Evolutionary conservation across 92 coral and sea anemone species (phyloP), one percentile per base, ranked within the genome.

Genomic region (Epizoanthus illoricatus): DNA sequence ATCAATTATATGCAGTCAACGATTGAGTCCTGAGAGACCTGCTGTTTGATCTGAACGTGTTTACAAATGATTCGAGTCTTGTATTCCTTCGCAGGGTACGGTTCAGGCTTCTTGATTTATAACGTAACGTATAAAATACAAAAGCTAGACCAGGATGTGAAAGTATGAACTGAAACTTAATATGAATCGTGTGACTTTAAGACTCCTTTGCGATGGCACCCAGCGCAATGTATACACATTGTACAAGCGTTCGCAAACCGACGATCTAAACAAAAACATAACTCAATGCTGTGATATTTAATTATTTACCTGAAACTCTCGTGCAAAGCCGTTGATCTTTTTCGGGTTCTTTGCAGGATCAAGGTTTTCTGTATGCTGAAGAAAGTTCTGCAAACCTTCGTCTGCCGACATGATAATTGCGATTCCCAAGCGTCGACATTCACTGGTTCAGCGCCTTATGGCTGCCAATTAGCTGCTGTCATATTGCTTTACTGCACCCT

Each of bases 241-340:
- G 33, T 11, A 2, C 13, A 6, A 73, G 45, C 17, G 5, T 41
- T 47, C 15, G 10, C 1, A 7, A 33, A 16, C 18, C 45, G 5
- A 3, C 47, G 41, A 66, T 33, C 18, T 68, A 39, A 16, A 39
- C 72, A 68, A 41, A 68, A 36, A 33, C 40, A 39, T 17, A 7
- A 13, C 20, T 18, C 40, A 76, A 62, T 61, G 28, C 17, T 18
- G 24, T n/a, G 54, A 1, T 40, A 65, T 19, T 4, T 19, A 65
- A 65, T 15, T 24, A 43, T 39, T 63, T 82, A 96, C 99, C 94
- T 86, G 95, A 84, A 96, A 96, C 84, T 96, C 99, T 65, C 86
- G 86, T 12, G 96, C 91, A 84, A 93, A 96, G 19, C 99, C 99
- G 68, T 93, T 90, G 75, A 88, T 89, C 72, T 88, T 66, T 56